phyloP scores from a whole-genome alignment of 2,113 vertebrate genomes.

The Myrmophylax atrothorax region DNA sequence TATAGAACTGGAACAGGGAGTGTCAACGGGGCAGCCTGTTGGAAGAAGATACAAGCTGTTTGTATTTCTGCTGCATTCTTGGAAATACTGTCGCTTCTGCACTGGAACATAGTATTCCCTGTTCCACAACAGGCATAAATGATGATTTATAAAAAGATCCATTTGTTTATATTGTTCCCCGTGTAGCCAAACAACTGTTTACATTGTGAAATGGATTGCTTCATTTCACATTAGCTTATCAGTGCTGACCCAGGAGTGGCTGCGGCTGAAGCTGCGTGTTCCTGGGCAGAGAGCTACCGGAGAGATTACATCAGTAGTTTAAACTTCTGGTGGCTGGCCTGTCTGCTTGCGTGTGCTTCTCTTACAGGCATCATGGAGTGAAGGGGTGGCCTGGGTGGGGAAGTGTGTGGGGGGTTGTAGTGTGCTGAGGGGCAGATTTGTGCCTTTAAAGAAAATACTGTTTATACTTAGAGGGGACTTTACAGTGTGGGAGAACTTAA shows the following conservation, averaged over 20 bases:
- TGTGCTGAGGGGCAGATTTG: too few species aligned
- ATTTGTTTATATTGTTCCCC: background rate
- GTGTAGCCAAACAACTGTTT: background rate
- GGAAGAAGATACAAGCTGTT: background rate
- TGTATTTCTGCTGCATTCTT: background rate
- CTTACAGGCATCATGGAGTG: fast-evolving
- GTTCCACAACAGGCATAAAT: background rate
- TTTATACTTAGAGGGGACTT: background rate
- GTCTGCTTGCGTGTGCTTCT: background rate
- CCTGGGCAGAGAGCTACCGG: background rate
- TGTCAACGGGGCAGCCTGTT: background rate
- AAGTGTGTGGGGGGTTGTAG: background rate
- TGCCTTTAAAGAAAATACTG: background rate
- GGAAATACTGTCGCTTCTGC: background rate
- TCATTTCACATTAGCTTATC: background rate
- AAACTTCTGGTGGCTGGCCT: background rate
- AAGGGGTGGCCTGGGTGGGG: fast-evolving
- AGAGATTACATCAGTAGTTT: background rate
- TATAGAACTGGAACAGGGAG: background rate
- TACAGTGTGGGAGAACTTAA: background rate
- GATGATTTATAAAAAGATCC: background rate
- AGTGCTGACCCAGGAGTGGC: background rate
- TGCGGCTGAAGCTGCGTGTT: background rate
- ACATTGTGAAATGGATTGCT: background rate
- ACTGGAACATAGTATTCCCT: background rate